These are phyloP conservation scores for Tadarida brasiliensis DNA, from an alignment of 2,797 vertebrate genomes.

Conservation along the genomic window DNA sequence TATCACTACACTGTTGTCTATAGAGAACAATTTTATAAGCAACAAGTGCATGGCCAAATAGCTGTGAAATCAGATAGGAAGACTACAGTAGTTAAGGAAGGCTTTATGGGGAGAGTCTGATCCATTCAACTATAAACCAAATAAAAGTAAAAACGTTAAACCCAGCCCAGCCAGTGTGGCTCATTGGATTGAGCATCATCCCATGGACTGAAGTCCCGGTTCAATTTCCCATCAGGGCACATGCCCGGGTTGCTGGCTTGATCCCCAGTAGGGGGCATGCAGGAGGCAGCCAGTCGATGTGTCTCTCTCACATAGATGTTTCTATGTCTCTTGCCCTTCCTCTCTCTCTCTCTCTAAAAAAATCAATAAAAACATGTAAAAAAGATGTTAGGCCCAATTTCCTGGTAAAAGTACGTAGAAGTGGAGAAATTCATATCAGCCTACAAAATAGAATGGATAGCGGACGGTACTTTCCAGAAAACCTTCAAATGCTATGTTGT, in stretches of 20 bases:
- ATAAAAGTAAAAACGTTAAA: slow-evolving; percentile 18
- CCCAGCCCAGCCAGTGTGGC: neutral
- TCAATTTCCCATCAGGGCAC: too few relatives aligned
- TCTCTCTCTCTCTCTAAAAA: too few relatives aligned
- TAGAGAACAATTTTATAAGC: neutral
- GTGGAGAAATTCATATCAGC: slow-evolving; percentile 25
- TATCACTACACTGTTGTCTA: neutral
- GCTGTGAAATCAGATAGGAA: neutral
- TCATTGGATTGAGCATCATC: too few relatives aligned
- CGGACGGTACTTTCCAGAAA: neutral
- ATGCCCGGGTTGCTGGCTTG: too few relatives aligned
- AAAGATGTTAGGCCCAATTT: slow-evolving; percentile 14
- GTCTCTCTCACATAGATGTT: too few relatives aligned
- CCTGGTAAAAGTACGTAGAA: slow-evolving; percentile 8
- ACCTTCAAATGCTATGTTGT: neutral
- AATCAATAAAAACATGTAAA: neutral
- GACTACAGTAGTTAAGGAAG: neutral
- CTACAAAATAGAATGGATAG: neutral
- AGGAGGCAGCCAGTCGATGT: too few relatives aligned
- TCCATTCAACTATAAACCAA: neutral
- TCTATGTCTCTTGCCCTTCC: too few relatives aligned
- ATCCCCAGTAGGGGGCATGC: too few relatives aligned
- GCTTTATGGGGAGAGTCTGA: neutral
- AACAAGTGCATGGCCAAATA: neutral
- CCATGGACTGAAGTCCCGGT: too few relatives aligned